Evolutionary conservation across 2,888 invertebrate genomes (phyloP).

Genomic region (Caenorhabditis sp.): DNA sequence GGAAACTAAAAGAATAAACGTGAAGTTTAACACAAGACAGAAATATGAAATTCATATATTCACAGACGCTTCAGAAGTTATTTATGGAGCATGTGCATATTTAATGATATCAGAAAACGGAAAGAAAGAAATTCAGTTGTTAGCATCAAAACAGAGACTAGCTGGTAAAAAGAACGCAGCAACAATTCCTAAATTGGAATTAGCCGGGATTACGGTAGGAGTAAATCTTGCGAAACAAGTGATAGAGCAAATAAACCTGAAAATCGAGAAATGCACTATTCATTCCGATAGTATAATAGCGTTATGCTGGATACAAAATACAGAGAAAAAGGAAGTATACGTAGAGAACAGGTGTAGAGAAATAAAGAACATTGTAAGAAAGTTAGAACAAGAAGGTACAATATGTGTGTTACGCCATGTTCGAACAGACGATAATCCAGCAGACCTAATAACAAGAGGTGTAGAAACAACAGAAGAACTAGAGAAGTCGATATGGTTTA

Average conservation of each 20-base stretch:
- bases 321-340: slow-evolving; percentile 1
- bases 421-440: slow-evolving; percentile 14
- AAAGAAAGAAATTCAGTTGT: neutral
- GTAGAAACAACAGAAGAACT: slow-evolving; percentile 4
- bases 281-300: slow-evolving; percentile 8
- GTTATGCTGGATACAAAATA: slow-evolving; percentile 1
- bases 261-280: neutral
- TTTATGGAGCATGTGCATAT: slow-evolving; percentile 9
- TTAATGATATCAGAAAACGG: neutral
- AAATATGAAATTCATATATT: slow-evolving; percentile 1
- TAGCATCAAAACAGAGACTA: slow-evolving; percentile 16
- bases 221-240: neutral
- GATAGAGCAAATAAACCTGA: neutral
- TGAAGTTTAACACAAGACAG: too few relatives aligned
- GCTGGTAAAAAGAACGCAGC: neutral
- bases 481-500: slow-evolving; percentile 2
- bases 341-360: slow-evolving; percentile 11
- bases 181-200: slow-evolving; percentile 16
- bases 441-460: slow-evolving; percentile 13
- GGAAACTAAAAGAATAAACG: too few relatives aligned
- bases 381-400: neutral
- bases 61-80: slow-evolving; percentile 13
- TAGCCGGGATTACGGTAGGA: slow-evolving; percentile 7
- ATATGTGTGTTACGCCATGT: slow-evolving; percentile 1
- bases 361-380: neutral